These are phyloP conservation scores for Rhagium mordax DNA, from an alignment of 2,888 invertebrate genomes.

Conservation along the genomic window DNA sequence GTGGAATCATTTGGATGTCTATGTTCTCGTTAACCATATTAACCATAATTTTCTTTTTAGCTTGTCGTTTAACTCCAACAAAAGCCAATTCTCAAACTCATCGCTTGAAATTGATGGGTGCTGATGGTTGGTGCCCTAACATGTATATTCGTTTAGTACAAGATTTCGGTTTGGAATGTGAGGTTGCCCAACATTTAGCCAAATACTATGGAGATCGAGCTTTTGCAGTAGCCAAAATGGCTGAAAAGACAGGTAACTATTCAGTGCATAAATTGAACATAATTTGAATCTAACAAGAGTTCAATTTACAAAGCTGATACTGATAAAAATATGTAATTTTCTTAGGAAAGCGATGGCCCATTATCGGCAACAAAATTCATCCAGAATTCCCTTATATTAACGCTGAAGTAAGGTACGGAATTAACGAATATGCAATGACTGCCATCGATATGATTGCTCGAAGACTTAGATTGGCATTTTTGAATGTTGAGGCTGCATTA, in stretches of 20 bases:
- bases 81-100: constrained; percentile 84
- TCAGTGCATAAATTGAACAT: too few relatives aligned
- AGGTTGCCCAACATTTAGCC: constrained; percentile 96
- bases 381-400: constrained; percentile 99
- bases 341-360: constrained; percentile 93
- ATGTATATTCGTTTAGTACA: constrained; percentile 99
- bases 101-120: constrained; percentile 95
- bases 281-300: too few relatives aligned
- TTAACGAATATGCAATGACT: constrained; percentile 96
- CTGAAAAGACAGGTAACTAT: constrained; percentile 94
- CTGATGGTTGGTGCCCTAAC: constrained; percentile 97
- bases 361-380: constrained; percentile 96
- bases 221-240: constrained; percentile 97
- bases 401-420: constrained; percentile 95
- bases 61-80: constrained; percentile 81
- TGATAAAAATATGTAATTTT: too few relatives aligned
- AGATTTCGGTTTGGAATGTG: constrained; percentile 98
- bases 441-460: constrained; percentile 98
- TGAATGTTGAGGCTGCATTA: constrained; percentile 97
- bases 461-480: constrained; percentile 93
- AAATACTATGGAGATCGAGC: constrained; percentile 98
- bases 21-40: too few relatives aligned
- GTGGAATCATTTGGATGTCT: too few relatives aligned
- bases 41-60: constrained; percentile 68
- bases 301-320: too few relatives aligned